phyloP scores from a whole-genome alignment of 2,888 invertebrate genomes.

The Esperia sulphurella region DNA sequence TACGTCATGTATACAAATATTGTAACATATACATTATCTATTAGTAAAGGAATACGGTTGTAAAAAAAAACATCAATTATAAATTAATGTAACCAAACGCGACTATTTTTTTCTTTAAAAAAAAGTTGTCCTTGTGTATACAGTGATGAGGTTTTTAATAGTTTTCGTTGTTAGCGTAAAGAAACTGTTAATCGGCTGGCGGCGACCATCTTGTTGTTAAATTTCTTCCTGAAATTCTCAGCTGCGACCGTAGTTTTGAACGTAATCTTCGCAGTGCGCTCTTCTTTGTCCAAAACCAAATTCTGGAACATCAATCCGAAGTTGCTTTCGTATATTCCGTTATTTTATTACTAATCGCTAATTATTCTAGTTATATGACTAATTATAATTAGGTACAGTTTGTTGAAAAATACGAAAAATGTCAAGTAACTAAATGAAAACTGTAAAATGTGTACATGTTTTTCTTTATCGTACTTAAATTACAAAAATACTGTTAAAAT shows the following conservation, averaged over 20 bases:
- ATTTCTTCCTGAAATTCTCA: conserved; percentile 63
- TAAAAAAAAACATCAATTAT: no score
- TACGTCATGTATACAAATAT: no score
- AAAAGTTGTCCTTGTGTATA: no score
- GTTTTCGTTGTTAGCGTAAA: conserved; percentile 24
- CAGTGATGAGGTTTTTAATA: background rate
- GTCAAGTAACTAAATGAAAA: conserved; percentile 20
- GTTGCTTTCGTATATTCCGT: conserved; percentile 1
- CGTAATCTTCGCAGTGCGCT: conserved; percentile 57
- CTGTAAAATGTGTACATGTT: background rate
- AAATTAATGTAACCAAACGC: no score
- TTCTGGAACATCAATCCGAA: conserved; percentile 64
- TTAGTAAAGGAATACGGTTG: no score
- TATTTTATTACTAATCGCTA: background rate
- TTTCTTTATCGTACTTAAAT: background rate
- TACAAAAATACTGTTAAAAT: background rate
- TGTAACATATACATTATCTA: no score
- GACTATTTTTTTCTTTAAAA: no score
- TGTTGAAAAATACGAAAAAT: conserved; percentile 29
- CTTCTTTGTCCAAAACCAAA: conserved; percentile 63
- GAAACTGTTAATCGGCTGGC: conserved; percentile 63
- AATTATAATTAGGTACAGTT: background rate
- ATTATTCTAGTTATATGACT: background rate
- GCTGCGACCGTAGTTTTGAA: conserved; percentile 61
- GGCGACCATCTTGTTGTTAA: conserved; percentile 73